Percentiles rank a stretch among this genome's conserved stretches.
phyloP scores from a whole-genome alignment of 2,888 invertebrate species.

The Parnassius mnemosyne region DNA sequence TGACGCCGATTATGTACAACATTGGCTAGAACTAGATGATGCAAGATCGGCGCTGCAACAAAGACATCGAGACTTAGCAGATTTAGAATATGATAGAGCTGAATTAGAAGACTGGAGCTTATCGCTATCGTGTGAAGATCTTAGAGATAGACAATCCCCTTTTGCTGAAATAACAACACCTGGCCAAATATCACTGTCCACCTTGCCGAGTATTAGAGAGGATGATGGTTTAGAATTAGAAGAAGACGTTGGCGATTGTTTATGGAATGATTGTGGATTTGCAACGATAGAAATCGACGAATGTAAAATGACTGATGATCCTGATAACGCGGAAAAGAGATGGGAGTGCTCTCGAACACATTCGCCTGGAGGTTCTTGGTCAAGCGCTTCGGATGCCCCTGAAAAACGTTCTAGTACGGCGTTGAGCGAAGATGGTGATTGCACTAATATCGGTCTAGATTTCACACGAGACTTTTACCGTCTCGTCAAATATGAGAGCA shows the following conservation, averaged over 20 bases:
- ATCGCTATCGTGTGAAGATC: constrained; percentile 85
- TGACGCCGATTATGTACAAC: constrained; percentile 87
- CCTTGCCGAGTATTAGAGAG: constrained; percentile 87
- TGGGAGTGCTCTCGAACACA: constrained; percentile 83
- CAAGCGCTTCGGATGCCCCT: constrained; percentile 79
- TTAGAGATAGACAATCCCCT: constrained; percentile 78
- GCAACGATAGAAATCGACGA: constrained; percentile 84
- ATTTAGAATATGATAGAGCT: constrained; percentile 87
- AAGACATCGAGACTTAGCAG: constrained; percentile 84
- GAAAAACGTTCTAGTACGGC: constrained; percentile 87
- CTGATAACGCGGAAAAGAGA: constrained; percentile 77
- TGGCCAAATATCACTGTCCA: constrained; percentile 82
- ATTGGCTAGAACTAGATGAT: constrained; percentile 87
- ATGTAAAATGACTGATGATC: constrained; percentile 78
- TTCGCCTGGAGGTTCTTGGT: constrained; percentile 83
- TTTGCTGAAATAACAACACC: constrained; percentile 80
- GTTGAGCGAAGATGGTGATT: constrained; percentile 85
- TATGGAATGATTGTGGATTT: constrained; percentile 88
- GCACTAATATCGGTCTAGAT: constrained; percentile 85
- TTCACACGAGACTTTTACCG: constrained; percentile 90
- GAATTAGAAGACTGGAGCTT: constrained; percentile 91
- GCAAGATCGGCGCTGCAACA: constrained; percentile 85
- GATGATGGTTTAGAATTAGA: constrained; percentile 86
- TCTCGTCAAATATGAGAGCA: constrained; percentile 89
- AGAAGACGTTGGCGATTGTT: constrained; percentile 86